A percentile compares a stretch with the other conserved stretches of the same genome.
Conservation (phyloP, 2,113 vertebrate species). For the Callipepla californica region DNA sequence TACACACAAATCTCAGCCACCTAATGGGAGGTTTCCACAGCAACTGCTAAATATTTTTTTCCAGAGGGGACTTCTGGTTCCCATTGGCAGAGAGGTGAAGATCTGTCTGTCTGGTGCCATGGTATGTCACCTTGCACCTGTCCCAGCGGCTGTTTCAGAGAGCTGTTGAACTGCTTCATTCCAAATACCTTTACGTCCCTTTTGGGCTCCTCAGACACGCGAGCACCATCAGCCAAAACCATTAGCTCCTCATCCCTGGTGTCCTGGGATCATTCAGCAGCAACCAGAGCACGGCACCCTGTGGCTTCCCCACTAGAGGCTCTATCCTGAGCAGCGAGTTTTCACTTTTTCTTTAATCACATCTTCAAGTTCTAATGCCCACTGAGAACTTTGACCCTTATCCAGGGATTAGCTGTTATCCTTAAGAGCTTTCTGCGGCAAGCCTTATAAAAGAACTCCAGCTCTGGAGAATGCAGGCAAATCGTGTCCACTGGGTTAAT, state of each 20-base stretch:
- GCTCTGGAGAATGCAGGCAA: constrained; percentile 31
- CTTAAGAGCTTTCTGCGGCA: constrained; percentile 33
- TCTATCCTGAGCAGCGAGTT: neutral
- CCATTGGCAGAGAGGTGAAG: neutral
- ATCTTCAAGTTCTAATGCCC: constrained; percentile 52
- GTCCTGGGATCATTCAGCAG: constrained; percentile 13
- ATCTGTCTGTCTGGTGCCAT: neutral
- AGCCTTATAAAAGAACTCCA: constrained; percentile 35
- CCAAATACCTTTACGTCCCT: neutral
- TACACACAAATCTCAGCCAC: neutral
- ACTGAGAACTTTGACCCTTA: constrained; percentile 64
- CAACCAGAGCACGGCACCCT: neutral
- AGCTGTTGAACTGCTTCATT: neutral
- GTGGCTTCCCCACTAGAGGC: neutral
- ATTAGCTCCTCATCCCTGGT: neutral
- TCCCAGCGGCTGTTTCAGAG: neutral
- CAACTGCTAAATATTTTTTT: constrained; percentile 36
- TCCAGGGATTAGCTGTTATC: constrained; percentile 58
- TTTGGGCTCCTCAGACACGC: neutral
- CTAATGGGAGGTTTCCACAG: constrained; percentile 1
- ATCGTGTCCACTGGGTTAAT: constrained; percentile 49
- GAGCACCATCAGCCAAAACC: constrained; percentile 12
- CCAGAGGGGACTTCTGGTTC: neutral
- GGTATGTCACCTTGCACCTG: neutral
- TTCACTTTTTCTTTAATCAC: constrained; percentile 65